Conservation (phyloP, 2,888 invertebrate species). For the Drosophila yooni region DNA sequence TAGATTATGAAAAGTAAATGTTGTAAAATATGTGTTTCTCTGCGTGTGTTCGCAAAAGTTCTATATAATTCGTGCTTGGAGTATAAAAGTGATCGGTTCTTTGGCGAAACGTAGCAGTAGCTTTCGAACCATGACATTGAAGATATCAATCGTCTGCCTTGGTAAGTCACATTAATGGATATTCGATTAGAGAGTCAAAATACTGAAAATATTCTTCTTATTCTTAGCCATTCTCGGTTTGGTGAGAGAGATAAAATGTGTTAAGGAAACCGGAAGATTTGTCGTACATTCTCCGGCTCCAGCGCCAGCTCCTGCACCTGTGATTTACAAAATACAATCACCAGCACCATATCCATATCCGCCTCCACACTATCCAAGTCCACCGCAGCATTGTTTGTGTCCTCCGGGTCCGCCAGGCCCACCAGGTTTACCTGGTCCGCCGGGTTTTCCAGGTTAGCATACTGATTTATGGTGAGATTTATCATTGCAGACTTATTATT, state of each 20-base stretch:
- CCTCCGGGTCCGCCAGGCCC: slow-evolving; percentile 52
- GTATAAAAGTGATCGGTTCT: slow-evolving; percentile 61
- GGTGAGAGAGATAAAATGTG: slow-evolving; percentile 16
- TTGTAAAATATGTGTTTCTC: slow-evolving; percentile 9
- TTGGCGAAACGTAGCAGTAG: slow-evolving; percentile 48
- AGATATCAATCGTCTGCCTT: slow-evolving; percentile 47
- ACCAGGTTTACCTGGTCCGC: slow-evolving; percentile 43
- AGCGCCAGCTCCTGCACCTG: slow-evolving; percentile 39
- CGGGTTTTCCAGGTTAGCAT: slow-evolving; percentile 25
- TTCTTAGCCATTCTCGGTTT: slow-evolving; percentile 18
- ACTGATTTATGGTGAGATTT: background rate
- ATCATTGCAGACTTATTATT: background rate
- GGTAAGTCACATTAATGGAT: slow-evolving; percentile 45
- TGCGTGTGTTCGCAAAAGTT: background rate
- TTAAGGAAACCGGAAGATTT: slow-evolving; percentile 48
- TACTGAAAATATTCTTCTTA: background rate
- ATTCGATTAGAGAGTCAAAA: background rate
- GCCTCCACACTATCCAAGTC: slow-evolving; percentile 20
- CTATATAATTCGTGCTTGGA: slow-evolving; percentile 7
- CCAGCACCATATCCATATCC: slow-evolving; percentile 45
- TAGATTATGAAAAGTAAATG: slow-evolving; percentile 44
- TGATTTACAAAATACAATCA: slow-evolving; percentile 50
- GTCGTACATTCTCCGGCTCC: slow-evolving; percentile 40
- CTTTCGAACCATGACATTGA: slow-evolving; percentile 55
- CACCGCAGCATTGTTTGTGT: slow-evolving; percentile 43